A percentile compares a stretch with the other conserved stretches of the same genome.
Conservation (phyloP, 2,797 vertebrate species). For the Aplochiton taeniatus region DNA sequence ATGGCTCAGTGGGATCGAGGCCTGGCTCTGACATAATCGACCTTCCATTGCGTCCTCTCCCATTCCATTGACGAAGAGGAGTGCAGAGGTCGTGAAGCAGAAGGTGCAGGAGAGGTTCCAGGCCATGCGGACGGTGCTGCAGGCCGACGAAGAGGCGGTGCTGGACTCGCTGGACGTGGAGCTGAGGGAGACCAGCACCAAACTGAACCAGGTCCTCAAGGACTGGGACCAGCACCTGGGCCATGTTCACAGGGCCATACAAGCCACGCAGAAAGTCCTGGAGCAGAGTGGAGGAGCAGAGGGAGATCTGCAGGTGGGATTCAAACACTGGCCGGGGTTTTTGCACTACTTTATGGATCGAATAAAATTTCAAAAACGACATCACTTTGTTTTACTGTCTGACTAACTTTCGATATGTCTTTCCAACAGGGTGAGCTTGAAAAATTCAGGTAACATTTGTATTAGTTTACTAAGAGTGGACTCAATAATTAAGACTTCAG, state of each 20-base stretch:
- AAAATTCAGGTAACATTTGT: conserved; percentile 48
- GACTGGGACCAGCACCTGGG: conserved; percentile 66
- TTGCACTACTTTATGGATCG: too few species aligned
- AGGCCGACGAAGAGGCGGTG: conserved; percentile 60
- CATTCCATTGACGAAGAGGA: conserved; percentile 48
- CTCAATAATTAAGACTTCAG: too few species aligned
- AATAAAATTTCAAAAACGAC: too few species aligned
- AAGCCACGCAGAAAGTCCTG: conserved; percentile 33
- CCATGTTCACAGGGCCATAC: conserved; percentile 60
- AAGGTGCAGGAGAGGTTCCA: conserved; percentile 67
- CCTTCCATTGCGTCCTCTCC: neutral
- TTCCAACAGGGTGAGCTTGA: conserved; percentile 36
- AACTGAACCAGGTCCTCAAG: conserved; percentile 65
- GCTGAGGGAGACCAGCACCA: conserved; percentile 55
- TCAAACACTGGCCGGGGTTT: too few species aligned
- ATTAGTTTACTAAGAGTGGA: neutral
- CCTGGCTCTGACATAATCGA: too few species aligned
- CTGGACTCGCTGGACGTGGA: conserved; percentile 71
- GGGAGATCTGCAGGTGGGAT: neutral
- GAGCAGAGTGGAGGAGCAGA: conserved; percentile 8
- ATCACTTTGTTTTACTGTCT: conserved; percentile 12
- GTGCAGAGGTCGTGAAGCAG: conserved; percentile 70
- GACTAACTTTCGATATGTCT: conserved; percentile 3
- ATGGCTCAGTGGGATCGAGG: too few species aligned
- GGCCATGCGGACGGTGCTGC: conserved; percentile 52